phyloP scores from a whole-genome alignment of 1,140 invertebrate genomes.

The Eriocheir sinensis region DNA sequence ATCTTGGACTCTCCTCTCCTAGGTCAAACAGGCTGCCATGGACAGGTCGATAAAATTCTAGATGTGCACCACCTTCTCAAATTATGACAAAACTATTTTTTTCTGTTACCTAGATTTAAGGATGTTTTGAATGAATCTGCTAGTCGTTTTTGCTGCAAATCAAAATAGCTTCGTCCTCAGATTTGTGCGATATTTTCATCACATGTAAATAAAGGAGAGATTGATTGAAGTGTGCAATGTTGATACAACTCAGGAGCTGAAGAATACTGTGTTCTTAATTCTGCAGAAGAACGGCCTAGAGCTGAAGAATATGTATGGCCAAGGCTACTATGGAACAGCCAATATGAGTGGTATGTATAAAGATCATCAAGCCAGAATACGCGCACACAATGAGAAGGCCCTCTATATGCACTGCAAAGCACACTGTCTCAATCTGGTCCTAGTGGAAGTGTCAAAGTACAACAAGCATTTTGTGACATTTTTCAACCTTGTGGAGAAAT shows the following conservation, averaged over 20 bases:
- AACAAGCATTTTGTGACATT: constrained; percentile 50
- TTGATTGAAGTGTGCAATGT: constrained; percentile 39
- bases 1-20: no score
- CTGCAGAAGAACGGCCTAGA: neutral
- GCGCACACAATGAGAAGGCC: neutral
- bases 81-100: no score
- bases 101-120: no score
- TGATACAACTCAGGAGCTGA: neutral
- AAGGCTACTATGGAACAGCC: constrained; percentile 27
- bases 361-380: constrained; percentile 23
- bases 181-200: neutral
- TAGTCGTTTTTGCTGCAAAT: no score
- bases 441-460: constrained; percentile 33
- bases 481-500: constrained; percentile 43
- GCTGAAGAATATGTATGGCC: constrained; percentile 6
- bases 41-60: no score
- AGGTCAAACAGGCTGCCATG: no score
- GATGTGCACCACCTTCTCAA: no score
- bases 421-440: constrained; percentile 47
- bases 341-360: neutral
- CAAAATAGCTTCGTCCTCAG: no score
- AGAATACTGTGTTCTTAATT: neutral
- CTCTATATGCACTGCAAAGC: constrained; percentile 32
- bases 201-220: constrained; percentile 17
- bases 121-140: no score